A percentile compares a stretch with the other conserved stretches of the same genome.
phyloP scores from a whole-genome alignment of 1,140 invertebrate genomes.

The Neodiprion virginianus region DNA sequence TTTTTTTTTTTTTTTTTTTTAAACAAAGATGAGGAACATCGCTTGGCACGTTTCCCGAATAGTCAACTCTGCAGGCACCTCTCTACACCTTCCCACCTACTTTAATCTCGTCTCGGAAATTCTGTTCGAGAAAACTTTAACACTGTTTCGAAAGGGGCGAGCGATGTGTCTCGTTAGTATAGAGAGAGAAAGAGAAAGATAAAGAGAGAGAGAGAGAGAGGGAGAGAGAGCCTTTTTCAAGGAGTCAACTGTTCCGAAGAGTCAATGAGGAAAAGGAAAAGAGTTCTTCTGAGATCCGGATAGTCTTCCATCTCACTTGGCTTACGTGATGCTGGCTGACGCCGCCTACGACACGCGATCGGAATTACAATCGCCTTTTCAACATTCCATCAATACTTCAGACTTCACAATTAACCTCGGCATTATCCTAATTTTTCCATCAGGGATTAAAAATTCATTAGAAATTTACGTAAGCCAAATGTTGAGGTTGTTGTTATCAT shows the following conservation, averaged over 20 bases:
- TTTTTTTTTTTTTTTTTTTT: background rate
- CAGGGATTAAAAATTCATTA: too few species aligned
- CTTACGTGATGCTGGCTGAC: background rate
- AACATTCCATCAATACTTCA: background rate
- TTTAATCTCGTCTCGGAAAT: background rate
- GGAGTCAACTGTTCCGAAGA: constrained; percentile 25
- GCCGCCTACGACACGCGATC: constrained; percentile 19
- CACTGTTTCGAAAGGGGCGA: constrained; percentile 21
- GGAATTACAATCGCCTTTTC: constrained; percentile 35
- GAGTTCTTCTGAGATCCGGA: background rate
- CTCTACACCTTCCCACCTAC: background rate
- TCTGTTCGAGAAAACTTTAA: constrained; percentile 30
- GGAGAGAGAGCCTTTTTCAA: background rate
- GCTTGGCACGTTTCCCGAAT: background rate
- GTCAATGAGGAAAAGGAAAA: background rate
- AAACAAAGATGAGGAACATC: background rate
- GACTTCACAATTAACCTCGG: background rate
- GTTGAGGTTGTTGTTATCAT: too few species aligned
- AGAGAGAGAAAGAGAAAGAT: constrained; percentile 11
- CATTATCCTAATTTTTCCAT: background rate
- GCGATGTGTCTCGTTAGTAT: constrained; percentile 32
- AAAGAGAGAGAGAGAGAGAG: constrained; percentile 8
- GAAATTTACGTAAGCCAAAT: too few species aligned
- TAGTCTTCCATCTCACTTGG: background rate
- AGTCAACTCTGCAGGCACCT: too few species aligned